Evolutionary conservation across 2,113 vertebrate genomes (phyloP), one percentile per base, ranked within the genome.

Genomic region (Vicugna pacos): DNA sequence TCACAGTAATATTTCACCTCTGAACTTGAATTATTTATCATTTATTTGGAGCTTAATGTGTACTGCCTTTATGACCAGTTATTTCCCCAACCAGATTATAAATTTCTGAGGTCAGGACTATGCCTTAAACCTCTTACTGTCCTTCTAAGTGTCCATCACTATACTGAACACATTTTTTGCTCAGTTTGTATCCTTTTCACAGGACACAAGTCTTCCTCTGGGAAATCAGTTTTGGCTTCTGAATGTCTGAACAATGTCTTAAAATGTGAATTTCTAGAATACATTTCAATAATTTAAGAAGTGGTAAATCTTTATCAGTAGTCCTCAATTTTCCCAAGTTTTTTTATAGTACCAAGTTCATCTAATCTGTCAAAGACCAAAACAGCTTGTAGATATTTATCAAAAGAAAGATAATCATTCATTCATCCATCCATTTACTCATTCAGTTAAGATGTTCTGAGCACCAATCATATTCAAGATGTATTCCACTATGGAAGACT

Each of bases 321-420:
- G 50, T 75, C n/a, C 32, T 82, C 48, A 67, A 10, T 77, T 67
- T 91, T 86, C 17, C 58, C 42, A 85, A 91, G 24, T 60, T 62
- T 60, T 94, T 93, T 93, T 48, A 88, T 38, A 87, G 56, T 73
- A n/a, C 12, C 56, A 54, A 79, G 20, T 77, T 93, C 30, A 88
- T 38, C 50, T 84, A 73, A 75, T 79, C 48, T 95, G 30, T 56
- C 56, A 93, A 95, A 94, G 72, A 58, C 20, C 46, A 88, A 90
- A 80, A 30, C 5, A 80, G 1, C 6, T 91, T 93, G 42, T 38
- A 54, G 30, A 58, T 65, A 58, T 69, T 70, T 67, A 86, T 85
- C 72, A 89, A 28, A 70, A 85, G 12, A 97, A 82, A 85, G 52
- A 75, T 7, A 52, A 52, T 67, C 28, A 76, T 89, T 67, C 8